Percentiles rank a stretch among this genome's conserved stretches.
Evolutionary conservation across 1,140 invertebrate genomes (phyloP).

Genomic region (Diplogasteroides magnus): DNA sequence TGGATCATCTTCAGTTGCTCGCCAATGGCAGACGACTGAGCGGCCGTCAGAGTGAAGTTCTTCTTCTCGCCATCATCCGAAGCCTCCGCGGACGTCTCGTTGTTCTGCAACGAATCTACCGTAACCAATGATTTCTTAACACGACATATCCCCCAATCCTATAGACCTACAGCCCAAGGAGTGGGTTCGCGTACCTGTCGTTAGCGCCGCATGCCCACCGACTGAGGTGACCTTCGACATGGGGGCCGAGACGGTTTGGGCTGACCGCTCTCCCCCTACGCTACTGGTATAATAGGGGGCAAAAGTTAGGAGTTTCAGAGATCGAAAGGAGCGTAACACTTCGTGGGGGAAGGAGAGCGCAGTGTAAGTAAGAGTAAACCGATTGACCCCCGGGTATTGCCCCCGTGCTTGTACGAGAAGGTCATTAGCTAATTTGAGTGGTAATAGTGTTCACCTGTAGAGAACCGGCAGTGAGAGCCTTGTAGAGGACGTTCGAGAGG

Average conservation of each 20-base stretch:
- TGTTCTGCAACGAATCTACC: conserved; percentile 10
- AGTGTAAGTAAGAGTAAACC: too few relatives aligned
- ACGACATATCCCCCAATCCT: background rate
- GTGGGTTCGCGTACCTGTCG: too few relatives aligned
- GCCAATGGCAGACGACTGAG: conserved; percentile 51
- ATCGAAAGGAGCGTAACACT: too few relatives aligned
- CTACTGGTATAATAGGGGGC: too few relatives aligned
- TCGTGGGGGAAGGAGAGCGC: too few relatives aligned
- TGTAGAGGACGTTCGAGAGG: conserved; percentile 54
- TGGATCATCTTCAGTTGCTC: conserved; percentile 55
- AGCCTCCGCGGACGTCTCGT: conserved; percentile 7
- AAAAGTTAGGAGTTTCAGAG: too few relatives aligned
- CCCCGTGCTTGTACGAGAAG: too few relatives aligned
- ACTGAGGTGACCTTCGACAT: background rate
- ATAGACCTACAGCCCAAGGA: too few relatives aligned
- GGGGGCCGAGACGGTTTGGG: background rate
- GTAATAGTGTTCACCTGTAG: conserved; percentile 41
- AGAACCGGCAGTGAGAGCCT: conserved; percentile 49
- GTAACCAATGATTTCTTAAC: background rate
- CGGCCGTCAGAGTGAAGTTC: conserved; percentile 37
- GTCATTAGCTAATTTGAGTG: too few relatives aligned
- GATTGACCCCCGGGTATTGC: too few relatives aligned
- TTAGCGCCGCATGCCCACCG: too few relatives aligned
- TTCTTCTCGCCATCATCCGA: conserved; percentile 2
- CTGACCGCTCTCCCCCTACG: background rate